phyloP scores from a whole-genome alignment of 53 echinoderm and acorn worm genomes.

The Luidia sarsii region DNA sequence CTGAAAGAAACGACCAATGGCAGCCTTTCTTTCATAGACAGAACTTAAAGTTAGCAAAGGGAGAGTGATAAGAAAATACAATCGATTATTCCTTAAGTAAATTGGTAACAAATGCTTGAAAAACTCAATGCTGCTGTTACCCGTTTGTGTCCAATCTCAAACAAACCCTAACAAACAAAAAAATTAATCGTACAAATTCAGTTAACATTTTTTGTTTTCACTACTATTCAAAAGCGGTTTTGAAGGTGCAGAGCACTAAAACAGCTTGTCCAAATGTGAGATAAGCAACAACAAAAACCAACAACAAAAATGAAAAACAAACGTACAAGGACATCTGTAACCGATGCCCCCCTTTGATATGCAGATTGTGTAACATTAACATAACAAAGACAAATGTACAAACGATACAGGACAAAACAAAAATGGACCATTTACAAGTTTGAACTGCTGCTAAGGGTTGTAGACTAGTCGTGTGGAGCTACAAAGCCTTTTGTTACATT shows the following conservation, averaged over 20 bases:
- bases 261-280: constrained; percentile 48
- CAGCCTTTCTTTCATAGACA: too few relatives aligned
- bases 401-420: neutral
- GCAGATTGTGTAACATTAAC: neutral
- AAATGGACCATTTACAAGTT: neutral
- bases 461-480: too few relatives aligned
- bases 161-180: neutral
- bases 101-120: too few relatives aligned
- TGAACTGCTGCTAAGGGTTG: too few relatives aligned
- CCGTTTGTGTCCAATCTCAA: constrained; percentile 30
- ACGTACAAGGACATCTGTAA: too few relatives aligned
- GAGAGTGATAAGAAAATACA: too few relatives aligned
- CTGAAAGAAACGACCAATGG: too few relatives aligned
- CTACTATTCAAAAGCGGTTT: constrained; percentile 5
- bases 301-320: too few relatives aligned
- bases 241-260: constrained; percentile 1
- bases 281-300: neutral
- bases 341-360: neutral
- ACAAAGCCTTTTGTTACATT: too few relatives aligned
- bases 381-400: neutral
- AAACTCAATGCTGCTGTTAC: constrained; percentile 8
- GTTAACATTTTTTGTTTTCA: neutral
- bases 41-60: too few relatives aligned
- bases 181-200: neutral
- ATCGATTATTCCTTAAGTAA: too few relatives aligned